Percentiles rank a stretch among this genome's conserved stretches.
These are phyloP conservation scores for Amyelois transitella DNA, from an alignment of 1,140 invertebrate species.

Conservation along the genomic window DNA sequence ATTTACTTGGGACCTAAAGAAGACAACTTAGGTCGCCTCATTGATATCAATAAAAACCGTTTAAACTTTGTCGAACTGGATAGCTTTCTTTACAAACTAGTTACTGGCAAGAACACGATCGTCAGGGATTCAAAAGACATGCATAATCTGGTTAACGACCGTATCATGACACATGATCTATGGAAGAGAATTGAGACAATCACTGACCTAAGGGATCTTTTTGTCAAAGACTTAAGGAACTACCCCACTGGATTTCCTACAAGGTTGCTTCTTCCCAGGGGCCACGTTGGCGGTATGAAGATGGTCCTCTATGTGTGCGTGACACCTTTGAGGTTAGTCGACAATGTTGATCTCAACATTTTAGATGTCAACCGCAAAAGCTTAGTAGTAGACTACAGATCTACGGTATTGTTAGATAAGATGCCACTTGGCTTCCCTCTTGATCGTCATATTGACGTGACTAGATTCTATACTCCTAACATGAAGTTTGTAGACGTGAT, in stretches of 20 bases:
- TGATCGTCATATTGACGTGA: slow-evolving; percentile 76
- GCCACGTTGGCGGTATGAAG: slow-evolving; percentile 76
- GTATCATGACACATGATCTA: slow-evolving; percentile 59
- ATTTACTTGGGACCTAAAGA: slow-evolving; percentile 83
- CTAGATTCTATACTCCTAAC: slow-evolving; percentile 73
- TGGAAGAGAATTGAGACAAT: slow-evolving; percentile 55
- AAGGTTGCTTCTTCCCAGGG: slow-evolving; percentile 77
- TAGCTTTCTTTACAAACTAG: slow-evolving; percentile 74
- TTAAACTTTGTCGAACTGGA: slow-evolving; percentile 76
- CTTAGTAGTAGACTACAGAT: slow-evolving; percentile 45
- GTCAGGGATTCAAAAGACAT: slow-evolving; percentile 73
- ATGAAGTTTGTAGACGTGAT: slow-evolving; percentile 76
- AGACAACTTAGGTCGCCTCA: slow-evolving; percentile 69
- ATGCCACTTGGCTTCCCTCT: slow-evolving; percentile 81
- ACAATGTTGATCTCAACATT: slow-evolving; percentile 45
- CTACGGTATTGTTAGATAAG: slow-evolving; percentile 68
- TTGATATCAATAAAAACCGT: slow-evolving; percentile 71
- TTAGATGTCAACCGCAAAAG: slow-evolving; percentile 45
- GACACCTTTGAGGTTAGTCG: slow-evolving; percentile 56
- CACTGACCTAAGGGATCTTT: slow-evolving; percentile 37
- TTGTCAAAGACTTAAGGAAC: slow-evolving; percentile 47
- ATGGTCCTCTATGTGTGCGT: slow-evolving; percentile 77
- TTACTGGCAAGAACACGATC: slow-evolving; percentile 75
- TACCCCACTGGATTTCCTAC: slow-evolving; percentile 76
- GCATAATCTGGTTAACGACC: slow-evolving; percentile 65